Evolutionary conservation across 1,140 invertebrate species (phyloP).

Genomic region (Pygmarrhopalites habei): DNA sequence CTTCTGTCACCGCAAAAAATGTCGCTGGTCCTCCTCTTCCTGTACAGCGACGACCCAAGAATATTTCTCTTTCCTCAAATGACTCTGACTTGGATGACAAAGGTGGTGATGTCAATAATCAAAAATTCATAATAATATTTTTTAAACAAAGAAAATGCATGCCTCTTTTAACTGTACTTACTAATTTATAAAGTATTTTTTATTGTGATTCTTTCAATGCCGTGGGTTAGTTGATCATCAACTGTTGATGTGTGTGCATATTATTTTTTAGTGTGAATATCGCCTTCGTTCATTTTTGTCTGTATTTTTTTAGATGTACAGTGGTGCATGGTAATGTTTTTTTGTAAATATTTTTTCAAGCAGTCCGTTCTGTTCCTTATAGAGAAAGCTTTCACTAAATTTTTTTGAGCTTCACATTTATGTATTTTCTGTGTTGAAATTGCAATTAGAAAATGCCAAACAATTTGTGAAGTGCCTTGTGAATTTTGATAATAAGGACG

Average conservation of each 20-base stretch:
- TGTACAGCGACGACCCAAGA: neutral
- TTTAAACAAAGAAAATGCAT: neutral
- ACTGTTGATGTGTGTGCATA: neutral
- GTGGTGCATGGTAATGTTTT: neutral
- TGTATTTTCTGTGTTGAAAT: too few species aligned
- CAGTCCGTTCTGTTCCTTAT: too few species aligned
- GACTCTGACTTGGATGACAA: conserved; percentile 8
- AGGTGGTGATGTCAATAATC: neutral
- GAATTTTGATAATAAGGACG: too few species aligned
- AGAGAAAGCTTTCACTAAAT: too few species aligned
- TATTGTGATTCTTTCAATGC: neutral
- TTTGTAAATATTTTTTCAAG: too few species aligned
- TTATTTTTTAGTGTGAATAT: neutral
- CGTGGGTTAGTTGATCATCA: neutral
- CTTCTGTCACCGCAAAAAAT: neutral
- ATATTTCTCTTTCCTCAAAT: neutral
- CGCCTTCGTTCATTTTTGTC: neutral
- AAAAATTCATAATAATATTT: neutral
- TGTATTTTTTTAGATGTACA: neutral
- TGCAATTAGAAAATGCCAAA: too few species aligned
- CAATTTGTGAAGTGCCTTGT: too few species aligned
- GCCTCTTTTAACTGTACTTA: neutral
- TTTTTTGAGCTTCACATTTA: too few species aligned
- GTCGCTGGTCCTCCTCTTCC: neutral
- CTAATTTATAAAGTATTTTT: neutral